Percentiles rank a stretch among this genome's conserved stretches.
These are phyloP conservation scores for Epinotia demarniana DNA, from an alignment of 2,888 invertebrate species.

Conservation along the genomic window DNA sequence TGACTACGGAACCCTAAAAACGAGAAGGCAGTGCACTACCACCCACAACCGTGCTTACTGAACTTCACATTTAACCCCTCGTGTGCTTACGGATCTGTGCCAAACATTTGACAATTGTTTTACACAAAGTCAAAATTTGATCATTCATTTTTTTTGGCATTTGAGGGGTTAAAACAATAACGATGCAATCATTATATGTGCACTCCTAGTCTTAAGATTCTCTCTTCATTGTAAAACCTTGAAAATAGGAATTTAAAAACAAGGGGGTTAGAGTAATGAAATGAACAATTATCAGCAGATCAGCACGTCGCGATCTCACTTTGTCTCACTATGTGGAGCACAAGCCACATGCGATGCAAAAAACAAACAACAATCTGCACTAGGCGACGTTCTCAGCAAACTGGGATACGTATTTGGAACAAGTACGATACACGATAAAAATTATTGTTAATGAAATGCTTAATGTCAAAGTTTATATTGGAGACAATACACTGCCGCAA, in stretches of 20 bases:
- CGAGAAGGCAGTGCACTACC: too few relatives aligned
- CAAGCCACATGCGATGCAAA: slow-evolving; percentile 57
- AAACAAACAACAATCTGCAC: slow-evolving; percentile 60
- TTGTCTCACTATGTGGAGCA: slow-evolving; percentile 44
- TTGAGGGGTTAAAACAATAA: neutral
- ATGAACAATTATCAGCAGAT: slow-evolving; percentile 51
- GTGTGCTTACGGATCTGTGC: too few relatives aligned
- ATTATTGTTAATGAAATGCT: neutral
- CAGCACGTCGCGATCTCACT: slow-evolving; percentile 52
- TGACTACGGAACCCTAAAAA: too few relatives aligned
- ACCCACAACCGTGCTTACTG: too few relatives aligned
- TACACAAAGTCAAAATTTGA: too few relatives aligned
- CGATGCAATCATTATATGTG: neutral
- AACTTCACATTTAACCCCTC: too few relatives aligned
- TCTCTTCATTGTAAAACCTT: slow-evolving; percentile 10
- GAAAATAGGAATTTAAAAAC: slow-evolving; percentile 44
- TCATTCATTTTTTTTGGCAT: too few relatives aligned
- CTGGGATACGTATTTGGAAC: slow-evolving; percentile 55
- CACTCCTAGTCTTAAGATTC: neutral
- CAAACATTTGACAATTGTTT: too few relatives aligned
- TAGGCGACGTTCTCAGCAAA: slow-evolving; percentile 57
- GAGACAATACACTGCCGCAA: too few relatives aligned
- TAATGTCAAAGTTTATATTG: too few relatives aligned
- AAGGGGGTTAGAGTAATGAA: slow-evolving; percentile 47
- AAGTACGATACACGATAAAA: slow-evolving; percentile 35